These are phyloP conservation scores for Etia nguti DNA, from an alignment of 2,113 vertebrate genomes.

Conservation along the genomic window DNA sequence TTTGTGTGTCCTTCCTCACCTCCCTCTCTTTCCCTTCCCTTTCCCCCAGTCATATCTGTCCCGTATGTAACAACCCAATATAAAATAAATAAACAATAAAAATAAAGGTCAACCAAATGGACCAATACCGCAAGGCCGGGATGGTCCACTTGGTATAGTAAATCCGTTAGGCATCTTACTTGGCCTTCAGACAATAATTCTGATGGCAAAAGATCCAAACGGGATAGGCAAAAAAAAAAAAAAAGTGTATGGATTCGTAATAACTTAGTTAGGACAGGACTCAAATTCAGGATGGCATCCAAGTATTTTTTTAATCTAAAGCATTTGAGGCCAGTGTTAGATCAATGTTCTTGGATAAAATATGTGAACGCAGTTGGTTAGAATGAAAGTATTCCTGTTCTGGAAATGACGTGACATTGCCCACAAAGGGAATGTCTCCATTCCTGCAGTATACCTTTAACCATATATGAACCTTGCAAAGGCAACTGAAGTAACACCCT, in stretches of 20 bases:
- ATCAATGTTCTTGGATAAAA: neutral
- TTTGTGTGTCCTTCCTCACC: no score
- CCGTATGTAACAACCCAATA: no score
- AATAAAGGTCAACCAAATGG: no score
- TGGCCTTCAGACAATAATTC: no score
- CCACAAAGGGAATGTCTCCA: neutral
- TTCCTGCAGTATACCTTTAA: neutral
- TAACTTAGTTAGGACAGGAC: rapidly evolving
- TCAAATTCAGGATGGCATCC: neutral
- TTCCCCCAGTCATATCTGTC: no score
- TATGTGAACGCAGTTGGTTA: neutral
- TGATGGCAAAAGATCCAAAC: no score
- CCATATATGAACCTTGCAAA: neutral
- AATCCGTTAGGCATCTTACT: no score
- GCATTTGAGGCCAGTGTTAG: neutral
- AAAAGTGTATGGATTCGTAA: rapidly evolving
- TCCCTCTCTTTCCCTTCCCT: no score
- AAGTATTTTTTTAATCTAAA: neutral
- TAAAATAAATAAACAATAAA: no score
- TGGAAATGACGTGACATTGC: neutral
- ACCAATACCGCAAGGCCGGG: no score
- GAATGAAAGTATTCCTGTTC: neutral
- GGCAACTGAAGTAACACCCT: neutral
- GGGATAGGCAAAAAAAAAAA: no score
- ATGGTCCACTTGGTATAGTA: no score